A percentile compares a stretch with the other conserved stretches of the same genome.
phyloP scores from a whole-genome alignment of 2,113 vertebrate genomes.

The Podiceps cristatus region DNA sequence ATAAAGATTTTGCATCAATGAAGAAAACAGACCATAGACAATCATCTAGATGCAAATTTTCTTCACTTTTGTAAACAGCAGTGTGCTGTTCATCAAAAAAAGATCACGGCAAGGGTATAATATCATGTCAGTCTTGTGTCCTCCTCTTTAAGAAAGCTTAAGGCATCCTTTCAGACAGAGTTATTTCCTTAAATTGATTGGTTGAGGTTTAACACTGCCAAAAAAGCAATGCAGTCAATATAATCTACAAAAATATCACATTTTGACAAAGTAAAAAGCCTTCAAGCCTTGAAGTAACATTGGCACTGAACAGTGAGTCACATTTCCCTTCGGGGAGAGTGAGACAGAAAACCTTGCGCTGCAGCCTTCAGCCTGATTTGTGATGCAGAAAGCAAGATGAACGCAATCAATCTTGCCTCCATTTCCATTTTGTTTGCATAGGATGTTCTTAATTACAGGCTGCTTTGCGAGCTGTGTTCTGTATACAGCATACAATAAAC shows the following conservation, averaged over 20 bases:
- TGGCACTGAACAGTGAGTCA: constrained; percentile 34
- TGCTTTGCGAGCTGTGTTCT: constrained; percentile 66
- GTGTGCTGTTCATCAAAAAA: neutral
- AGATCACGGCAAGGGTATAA: neutral
- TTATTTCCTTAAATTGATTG: neutral
- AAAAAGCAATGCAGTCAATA: neutral
- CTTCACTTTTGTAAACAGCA: neutral
- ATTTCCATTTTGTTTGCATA: constrained; percentile 65
- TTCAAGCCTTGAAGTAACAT: neutral
- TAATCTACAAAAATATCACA: neutral
- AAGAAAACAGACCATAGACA: neutral
- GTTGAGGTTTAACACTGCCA: neutral
- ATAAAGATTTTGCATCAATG: neutral
- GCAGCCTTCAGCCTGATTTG: constrained; percentile 46
- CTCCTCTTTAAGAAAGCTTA: neutral
- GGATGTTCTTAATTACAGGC: constrained; percentile 72
- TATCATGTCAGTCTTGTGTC: neutral
- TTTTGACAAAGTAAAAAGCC: neutral
- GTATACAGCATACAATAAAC: constrained; percentile 55
- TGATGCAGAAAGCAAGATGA: constrained; percentile 33
- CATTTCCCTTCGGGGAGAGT: neutral
- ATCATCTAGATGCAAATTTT: neutral
- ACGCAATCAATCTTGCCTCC: constrained; percentile 56
- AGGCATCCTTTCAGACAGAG: neutral
- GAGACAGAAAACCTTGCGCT: neutral